Evolutionary conservation across 1,140 invertebrate species (phyloP).

Genomic region (Radopholus similis): DNA sequence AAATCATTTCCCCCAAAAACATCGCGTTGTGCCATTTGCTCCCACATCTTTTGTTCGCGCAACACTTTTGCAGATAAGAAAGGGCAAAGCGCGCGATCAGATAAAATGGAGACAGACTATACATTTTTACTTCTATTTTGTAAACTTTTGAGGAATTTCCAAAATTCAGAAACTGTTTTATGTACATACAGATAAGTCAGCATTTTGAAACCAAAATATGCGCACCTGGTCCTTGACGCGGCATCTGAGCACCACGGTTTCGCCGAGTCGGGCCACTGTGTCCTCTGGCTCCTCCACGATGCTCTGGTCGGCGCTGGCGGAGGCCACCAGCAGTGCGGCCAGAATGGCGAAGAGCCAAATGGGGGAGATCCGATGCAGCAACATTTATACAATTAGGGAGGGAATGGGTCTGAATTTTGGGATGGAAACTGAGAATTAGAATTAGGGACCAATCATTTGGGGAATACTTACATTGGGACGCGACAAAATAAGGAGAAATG

Average conservation of each 20-base stretch:
- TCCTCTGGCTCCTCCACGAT: conserved; percentile 23
- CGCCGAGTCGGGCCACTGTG: conserved; percentile 12
- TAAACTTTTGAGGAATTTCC: too few species aligned
- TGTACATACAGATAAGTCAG: too few species aligned
- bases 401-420: background rate
- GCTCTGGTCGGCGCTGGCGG: background rate
- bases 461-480: background rate
- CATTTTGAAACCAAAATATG: too few species aligned
- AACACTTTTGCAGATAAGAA: background rate
- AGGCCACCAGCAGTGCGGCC: background rate
- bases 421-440: background rate
- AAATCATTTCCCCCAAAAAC: too few species aligned
- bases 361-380: background rate
- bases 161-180: too few species aligned
- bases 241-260: conserved; percentile 15
- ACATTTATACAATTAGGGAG: background rate
- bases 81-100: background rate
- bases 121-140: too few species aligned
- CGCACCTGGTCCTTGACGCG: conserved; percentile 17
- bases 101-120: too few species aligned
- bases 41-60: too few species aligned
- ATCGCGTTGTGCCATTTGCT: too few species aligned
- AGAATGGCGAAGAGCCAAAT: background rate
- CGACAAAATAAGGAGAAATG: background rate
- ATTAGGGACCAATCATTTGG: background rate